Base-by-base conservation (phyloP, 2,888 invertebrate genomes). In the Cantharis rufa region DNA sequence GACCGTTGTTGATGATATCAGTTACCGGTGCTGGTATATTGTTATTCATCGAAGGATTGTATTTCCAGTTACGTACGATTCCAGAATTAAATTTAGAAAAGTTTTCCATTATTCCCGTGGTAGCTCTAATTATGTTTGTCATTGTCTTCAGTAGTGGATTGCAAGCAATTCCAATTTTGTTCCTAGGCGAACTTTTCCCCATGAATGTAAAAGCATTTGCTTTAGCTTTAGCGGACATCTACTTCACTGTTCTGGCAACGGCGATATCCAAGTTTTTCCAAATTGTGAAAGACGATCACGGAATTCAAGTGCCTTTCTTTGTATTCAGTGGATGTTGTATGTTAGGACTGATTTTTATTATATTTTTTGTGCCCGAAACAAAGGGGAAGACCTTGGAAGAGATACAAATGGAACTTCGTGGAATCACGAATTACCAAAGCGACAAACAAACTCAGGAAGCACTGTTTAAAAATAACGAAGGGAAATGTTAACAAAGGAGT, bases 301-400 rank as follows among this genome's bases (percentile, higher is more conserved):
- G 92, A 64, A 91, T 92, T 82, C 91, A 92, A 85, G 90, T 92
- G 82, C 91, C 92, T 78, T 93, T 93, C 86, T 92, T 91, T 88
- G 91, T 91, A 82, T 94, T 93, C 86, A 89, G 91, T 0, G 84
- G 88, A n/a, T 92, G 91, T 84, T 92, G 92, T 15, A 85, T 92
- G 16, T 75, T 92, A 72, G 92, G 93, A 0, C 87, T 93, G 70
- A 86, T 91, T 78, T 93, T 92, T 86, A 91, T 93, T 83, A 82
- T 90, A 70, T 86, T 90, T 21, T 87, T 90, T 80, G 90, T 94
- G 15, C 93, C 93, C 1, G 94, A 94, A 87, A 94, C 93, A 1
- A 93, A 93, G 86, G 93, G 93, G 73, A 93, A 93, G 83, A 93
- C 93, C 4, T 90, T 94, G 83, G 90, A 92, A 71, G 91, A 92